Conservation (phyloP, 2,888 invertebrate genomes). For the Poecilus cupreus region DNA sequence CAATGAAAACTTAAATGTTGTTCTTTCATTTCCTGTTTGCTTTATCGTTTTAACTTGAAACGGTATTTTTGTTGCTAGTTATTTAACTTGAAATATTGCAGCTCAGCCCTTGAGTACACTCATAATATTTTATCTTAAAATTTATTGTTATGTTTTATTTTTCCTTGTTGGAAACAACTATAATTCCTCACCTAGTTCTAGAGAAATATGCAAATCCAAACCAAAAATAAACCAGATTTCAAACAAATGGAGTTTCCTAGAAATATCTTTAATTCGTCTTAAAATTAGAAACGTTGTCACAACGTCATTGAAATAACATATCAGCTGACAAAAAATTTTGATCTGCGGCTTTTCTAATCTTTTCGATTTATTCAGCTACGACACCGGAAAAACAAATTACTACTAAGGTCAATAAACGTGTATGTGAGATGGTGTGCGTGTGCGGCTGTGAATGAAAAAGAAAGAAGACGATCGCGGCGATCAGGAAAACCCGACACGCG, state of each 20-base stretch:
- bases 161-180: background rate
- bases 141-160: background rate
- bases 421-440: background rate
- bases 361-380: background rate
- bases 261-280: background rate
- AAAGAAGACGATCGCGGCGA: slow-evolving; percentile 16
- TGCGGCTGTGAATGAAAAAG: slow-evolving; percentile 18
- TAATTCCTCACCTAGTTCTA: background rate
- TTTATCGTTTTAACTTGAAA: background rate
- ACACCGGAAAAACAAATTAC: slow-evolving; percentile 35
- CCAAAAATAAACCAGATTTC: slow-evolving; percentile 30
- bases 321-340: background rate
- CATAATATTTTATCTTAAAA: no score
- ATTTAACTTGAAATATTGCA: background rate
- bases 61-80: no score
- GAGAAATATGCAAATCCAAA: slow-evolving; percentile 4
- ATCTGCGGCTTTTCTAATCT: slow-evolving; percentile 3
- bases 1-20: background rate
- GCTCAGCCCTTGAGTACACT: no score
- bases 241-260: background rate
- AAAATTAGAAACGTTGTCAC: background rate
- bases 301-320: background rate
- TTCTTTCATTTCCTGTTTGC: background rate
- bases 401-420: slow-evolving; percentile 23
- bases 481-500: slow-evolving; percentile 24